Evolutionary conservation across 2,113 vertebrate genomes (phyloP).

Genomic region (Myotis brandtii): DNA sequence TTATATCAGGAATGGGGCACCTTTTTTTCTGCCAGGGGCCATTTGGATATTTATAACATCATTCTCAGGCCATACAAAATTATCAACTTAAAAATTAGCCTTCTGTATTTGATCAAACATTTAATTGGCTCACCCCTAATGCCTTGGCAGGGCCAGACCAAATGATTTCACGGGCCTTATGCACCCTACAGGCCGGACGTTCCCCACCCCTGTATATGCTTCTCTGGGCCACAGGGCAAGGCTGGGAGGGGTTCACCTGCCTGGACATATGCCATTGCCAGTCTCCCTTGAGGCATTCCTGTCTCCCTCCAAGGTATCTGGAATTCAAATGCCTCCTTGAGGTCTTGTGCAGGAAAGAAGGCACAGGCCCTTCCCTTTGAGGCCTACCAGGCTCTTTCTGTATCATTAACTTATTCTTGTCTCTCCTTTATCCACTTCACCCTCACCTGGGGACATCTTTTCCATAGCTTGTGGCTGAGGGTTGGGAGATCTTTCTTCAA

Average conservation of each 20-base stretch:
- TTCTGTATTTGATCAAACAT: too few relatives aligned
- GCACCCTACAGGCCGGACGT: too few relatives aligned
- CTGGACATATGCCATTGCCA: neutral
- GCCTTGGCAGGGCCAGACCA: too few relatives aligned
- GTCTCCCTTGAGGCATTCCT: neutral
- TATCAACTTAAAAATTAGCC: too few relatives aligned
- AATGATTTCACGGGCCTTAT: too few relatives aligned
- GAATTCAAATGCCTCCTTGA: neutral
- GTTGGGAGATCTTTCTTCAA: neutral
- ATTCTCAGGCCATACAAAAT: too few relatives aligned
- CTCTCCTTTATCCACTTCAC: neutral
- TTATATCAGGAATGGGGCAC: neutral
- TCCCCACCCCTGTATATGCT: neutral
- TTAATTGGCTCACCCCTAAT: too few relatives aligned
- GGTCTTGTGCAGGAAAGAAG: neutral
- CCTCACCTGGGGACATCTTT: neutral
- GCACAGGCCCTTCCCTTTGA: neutral
- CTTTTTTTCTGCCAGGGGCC: too few relatives aligned
- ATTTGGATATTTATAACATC: too few relatives aligned
- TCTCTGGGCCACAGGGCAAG: neutral
- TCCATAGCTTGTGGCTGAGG: neutral
- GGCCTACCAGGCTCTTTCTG: neutral
- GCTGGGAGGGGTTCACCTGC: neutral
- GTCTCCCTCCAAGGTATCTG: neutral
- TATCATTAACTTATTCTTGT: neutral